Evolutionary conservation across 2,888 invertebrate genomes (phyloP), one percentile per base, ranked within the genome.

Genomic region (Ditula angustiorana): DNA sequence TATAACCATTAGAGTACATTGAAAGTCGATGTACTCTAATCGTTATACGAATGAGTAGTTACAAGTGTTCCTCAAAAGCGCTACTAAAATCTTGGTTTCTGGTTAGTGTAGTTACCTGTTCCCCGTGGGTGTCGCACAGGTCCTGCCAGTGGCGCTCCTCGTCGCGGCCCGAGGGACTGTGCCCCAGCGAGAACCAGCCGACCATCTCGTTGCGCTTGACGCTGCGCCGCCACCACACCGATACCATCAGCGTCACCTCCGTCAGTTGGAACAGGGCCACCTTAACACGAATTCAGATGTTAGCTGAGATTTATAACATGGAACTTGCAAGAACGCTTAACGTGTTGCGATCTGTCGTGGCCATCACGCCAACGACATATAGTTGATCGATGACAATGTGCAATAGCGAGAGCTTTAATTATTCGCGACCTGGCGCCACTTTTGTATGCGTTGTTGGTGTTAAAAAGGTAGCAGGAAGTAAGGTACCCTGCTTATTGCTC

Each of bases 201-300:
- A 99, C 97, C 97, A 98, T 97, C 87, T 99, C 98, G 81, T 98
- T 97, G 73, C 97, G 96, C 84, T 98, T 99, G 73, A 96, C 96
- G 84, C 98, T 97, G 74, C 98, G 96, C 70, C 97, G 96, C 84
- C 98, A 97, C 94, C 98, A 98, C 63, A 98, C 97, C 0, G 98
- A 97, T 69, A 98, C 95, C 96, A 98, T 98, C 71, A 99, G 94
- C 1, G 98, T 99, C 59, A 99, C 98, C 80, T 99, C 99, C 44
- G 96, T 97, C 68, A 99, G 93, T 93, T 99, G 99, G 87, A 98
- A 99, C 71, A 98, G 94, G 41, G 99, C 98, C 80, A 99, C 98
- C 97, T 98, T 83, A 4, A 59, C 1, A 33, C 24, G 21, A 47
- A 46, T n/a, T 16, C 5, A 24, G 37, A 16, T 16, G 16, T 37